Conservation (phyloP, 2,888 invertebrate genomes). For the Lithophane ornitopus region DNA sequence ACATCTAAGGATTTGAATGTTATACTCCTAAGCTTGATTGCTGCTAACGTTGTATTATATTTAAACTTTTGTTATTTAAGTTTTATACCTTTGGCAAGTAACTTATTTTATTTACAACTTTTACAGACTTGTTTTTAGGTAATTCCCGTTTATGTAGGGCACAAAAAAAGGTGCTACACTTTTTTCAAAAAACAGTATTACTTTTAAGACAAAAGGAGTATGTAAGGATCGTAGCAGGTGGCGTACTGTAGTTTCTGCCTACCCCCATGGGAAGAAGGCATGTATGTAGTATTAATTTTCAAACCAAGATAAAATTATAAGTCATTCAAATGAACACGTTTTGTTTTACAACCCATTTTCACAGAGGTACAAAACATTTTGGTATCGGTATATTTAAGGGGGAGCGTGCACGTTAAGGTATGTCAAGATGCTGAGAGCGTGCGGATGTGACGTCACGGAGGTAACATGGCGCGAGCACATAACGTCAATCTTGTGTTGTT, state of each 20-base stretch:
- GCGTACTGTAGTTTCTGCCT: too few species aligned
- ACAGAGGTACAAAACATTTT: constrained; percentile 32
- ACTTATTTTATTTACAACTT: constrained; percentile 13
- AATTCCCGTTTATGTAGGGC: background rate
- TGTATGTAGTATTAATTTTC: background rate
- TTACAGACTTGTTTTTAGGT: background rate
- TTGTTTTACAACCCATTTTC: constrained; percentile 21
- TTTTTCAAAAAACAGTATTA: background rate
- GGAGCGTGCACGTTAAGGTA: constrained; percentile 51
- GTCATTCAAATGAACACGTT: constrained; percentile 26
- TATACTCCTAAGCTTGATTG: constrained; percentile 37
- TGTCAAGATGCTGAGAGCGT: constrained; percentile 59
- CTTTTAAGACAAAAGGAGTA: background rate
- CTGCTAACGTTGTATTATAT: constrained; percentile 16
- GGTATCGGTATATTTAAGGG: constrained; percentile 26
- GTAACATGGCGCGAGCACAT: constrained; percentile 67
- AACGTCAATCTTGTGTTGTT: constrained; percentile 71
- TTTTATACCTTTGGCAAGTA: constrained; percentile 10
- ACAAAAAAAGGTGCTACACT: background rate
- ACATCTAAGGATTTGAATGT: constrained; percentile 62
- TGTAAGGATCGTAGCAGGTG: too few species aligned
- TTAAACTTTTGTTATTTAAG: constrained; percentile 32
- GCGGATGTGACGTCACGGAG: constrained; percentile 65
- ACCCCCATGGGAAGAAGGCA: too few species aligned
- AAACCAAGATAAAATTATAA: constrained; percentile 13